These are phyloP conservation scores for Cinclus mexicanus DNA, from an alignment of 2,113 vertebrate genomes.

Conservation along the genomic window DNA sequence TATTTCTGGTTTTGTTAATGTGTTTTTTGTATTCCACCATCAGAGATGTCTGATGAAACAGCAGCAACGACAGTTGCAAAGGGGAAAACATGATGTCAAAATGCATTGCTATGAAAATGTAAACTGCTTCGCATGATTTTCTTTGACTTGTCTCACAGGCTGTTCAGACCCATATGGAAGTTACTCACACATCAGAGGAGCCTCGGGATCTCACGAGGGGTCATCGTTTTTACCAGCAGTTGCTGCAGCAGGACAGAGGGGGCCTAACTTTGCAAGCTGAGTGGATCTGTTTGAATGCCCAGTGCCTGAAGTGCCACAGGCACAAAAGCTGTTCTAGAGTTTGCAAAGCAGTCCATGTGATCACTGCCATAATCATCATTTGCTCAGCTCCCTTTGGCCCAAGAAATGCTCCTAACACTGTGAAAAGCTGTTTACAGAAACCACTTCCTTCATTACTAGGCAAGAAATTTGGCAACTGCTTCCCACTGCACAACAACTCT, in stretches of 20 bases:
- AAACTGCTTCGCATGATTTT: background rate
- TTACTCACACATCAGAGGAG: background rate
- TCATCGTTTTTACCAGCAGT: background rate
- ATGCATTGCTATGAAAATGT: accelerated
- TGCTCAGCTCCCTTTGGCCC: background rate
- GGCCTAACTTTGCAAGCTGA: background rate
- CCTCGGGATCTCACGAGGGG: background rate
- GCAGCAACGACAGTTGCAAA: background rate
- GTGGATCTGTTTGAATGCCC: background rate
- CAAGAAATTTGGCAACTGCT: constrained; percentile 52
- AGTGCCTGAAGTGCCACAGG: background rate
- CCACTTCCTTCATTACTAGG: constrained; percentile 62
- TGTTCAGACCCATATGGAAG: background rate
- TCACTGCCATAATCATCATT: background rate
- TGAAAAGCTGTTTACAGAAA: constrained; percentile 65
- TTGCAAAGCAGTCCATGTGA: background rate
- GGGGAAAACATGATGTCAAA: background rate
- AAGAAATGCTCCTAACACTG: constrained; percentile 7
- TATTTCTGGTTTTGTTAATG: background rate
- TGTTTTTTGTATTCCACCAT: background rate
- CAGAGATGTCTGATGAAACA: background rate
- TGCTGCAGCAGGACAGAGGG: background rate
- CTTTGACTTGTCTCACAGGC: background rate
- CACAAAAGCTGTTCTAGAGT: background rate
- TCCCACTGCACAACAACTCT: constrained; percentile 6